Conservation (phyloP, 2,113 vertebrate species). For the human region DNA sequence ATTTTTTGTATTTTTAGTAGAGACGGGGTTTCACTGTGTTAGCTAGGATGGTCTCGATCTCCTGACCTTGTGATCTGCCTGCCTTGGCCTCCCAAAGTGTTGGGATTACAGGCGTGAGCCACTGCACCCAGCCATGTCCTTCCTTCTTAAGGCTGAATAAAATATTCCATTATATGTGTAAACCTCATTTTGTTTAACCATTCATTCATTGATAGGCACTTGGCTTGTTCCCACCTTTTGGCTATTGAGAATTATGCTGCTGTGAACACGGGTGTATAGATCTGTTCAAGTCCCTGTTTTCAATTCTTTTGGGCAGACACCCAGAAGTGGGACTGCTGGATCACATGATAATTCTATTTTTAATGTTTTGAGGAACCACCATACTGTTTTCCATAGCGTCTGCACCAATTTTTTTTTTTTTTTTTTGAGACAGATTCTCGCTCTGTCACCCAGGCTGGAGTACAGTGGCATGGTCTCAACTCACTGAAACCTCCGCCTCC, state of each 20-base stretch:
- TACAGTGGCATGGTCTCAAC: no score
- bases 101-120: no score
- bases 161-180: not conserved
- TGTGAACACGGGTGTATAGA: accelerated
- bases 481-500: no score
- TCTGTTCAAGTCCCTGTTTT: not conserved
- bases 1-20: no score
- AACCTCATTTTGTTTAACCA: not conserved
- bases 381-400: not conserved
- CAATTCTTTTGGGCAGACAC: not conserved
- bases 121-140: not conserved
- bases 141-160: not conserved
- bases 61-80: no score
- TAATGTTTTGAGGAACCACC: not conserved
- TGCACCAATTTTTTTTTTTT: no score
- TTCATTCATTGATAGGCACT: no score
- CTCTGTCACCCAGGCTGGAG: no score
- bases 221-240: not conserved
- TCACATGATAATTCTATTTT: not conserved
- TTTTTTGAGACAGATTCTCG: no score
- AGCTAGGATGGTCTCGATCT: no score
- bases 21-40: no score
- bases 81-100: no score
- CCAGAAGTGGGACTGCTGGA: not conserved
- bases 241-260: not conserved